phyloP scores from a whole-genome alignment of 2,113 vertebrate species.

The Micronisus gabar region DNA sequence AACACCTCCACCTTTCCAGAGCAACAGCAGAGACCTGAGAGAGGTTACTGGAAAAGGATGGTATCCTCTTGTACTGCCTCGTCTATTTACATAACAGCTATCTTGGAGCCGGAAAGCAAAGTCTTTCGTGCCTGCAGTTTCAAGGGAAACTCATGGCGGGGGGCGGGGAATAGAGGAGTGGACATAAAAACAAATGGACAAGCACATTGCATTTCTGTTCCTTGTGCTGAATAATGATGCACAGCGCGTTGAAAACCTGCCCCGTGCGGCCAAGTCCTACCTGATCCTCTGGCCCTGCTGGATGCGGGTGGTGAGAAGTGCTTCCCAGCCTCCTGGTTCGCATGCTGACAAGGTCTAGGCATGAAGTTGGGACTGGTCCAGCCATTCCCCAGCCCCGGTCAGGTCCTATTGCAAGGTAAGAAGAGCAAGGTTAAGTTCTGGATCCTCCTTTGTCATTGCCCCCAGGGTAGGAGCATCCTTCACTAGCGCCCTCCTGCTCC shows the following conservation, averaged over 20 bases:
- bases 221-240: neutral
- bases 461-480: neutral
- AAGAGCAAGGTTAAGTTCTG: neutral
- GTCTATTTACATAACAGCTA: neutral
- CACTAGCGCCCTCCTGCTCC: neutral
- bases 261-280: neutral
- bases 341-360: too few species aligned
- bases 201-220: neutral
- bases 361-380: neutral
- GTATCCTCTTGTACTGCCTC: neutral
- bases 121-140: neutral
- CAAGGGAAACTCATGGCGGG: neutral
- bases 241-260: neutral
- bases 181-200: neutral
- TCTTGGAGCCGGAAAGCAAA: neutral
- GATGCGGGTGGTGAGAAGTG: neutral
- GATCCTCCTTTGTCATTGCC: neutral
- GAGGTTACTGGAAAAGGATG: neutral
- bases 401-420: neutral
- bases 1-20: neutral
- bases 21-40: neutral
- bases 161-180: neutral
- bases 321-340: accelerated
- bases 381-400: neutral
- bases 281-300: neutral